These are phyloP conservation scores for Clanis bilineata DNA, from an alignment of 2,888 invertebrate species.

Conservation along the genomic window DNA sequence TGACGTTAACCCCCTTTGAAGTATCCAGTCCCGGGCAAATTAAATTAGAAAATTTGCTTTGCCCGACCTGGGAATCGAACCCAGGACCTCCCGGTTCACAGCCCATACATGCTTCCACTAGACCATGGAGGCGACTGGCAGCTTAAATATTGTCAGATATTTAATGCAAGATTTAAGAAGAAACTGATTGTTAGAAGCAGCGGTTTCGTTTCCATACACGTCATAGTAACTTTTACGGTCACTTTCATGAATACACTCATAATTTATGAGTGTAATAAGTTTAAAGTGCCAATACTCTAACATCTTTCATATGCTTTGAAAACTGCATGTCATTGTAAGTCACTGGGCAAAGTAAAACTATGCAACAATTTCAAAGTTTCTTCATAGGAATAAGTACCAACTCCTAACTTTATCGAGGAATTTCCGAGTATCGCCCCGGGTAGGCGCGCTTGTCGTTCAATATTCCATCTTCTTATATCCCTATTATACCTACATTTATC, in stretches of 20 bases:
- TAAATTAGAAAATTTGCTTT: too few relatives aligned
- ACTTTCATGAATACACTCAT: neutral
- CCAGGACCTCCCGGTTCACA: too few relatives aligned
- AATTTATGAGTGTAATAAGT: neutral
- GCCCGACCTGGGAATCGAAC: too few relatives aligned
- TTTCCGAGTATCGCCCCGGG: neutral
- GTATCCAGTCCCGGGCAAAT: too few relatives aligned
- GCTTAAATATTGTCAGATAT: neutral
- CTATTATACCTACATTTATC: neutral
- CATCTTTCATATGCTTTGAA: neutral
- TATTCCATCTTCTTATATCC: neutral
- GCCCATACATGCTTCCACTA: too few relatives aligned
- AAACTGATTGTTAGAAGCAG: too few relatives aligned
- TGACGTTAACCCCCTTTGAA: too few relatives aligned
- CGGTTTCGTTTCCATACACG: neutral
- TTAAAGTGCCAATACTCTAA: neutral
- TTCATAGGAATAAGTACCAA: slow-evolving; percentile 29
- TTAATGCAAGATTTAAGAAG: neutral
- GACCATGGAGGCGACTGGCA: too few relatives aligned
- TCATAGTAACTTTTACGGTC: neutral
- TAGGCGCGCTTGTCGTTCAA: neutral
- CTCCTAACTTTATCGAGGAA: slow-evolving; percentile 11
- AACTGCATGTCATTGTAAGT: slow-evolving; percentile 21
- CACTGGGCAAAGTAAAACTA: slow-evolving; percentile 27
- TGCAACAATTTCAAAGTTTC: slow-evolving; percentile 37